Conservation (phyloP, 2,113 vertebrate species). For the Isurus oxyrinchus region DNA sequence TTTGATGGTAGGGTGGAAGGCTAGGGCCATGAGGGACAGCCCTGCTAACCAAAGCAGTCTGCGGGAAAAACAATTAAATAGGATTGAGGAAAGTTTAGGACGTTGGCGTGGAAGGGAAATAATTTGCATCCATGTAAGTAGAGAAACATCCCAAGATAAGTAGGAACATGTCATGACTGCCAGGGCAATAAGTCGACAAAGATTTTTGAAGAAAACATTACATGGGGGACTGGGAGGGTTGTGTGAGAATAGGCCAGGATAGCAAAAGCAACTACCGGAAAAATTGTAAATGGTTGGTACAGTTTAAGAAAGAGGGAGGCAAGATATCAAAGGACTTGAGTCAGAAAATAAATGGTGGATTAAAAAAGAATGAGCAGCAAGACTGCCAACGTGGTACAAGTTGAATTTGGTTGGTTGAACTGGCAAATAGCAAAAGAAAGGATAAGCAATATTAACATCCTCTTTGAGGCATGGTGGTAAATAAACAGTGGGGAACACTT, state of each 20-base stretch:
- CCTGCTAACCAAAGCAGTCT: background rate
- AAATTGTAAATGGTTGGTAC: background rate
- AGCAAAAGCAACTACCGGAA: background rate
- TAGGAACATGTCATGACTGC: background rate
- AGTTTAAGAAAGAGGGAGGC: background rate
- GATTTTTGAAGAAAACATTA: background rate
- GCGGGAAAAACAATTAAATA: background rate
- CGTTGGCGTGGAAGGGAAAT: background rate
- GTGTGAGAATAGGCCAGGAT: background rate
- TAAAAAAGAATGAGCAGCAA: background rate
- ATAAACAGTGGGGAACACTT: background rate
- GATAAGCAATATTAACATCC: background rate
- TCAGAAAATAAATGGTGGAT: background rate
- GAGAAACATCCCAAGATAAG: background rate
- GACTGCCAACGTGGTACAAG: background rate
- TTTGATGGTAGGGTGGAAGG: background rate
- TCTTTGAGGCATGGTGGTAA: background rate
- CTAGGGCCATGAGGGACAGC: background rate
- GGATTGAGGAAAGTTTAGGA: background rate
- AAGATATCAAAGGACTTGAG: background rate
- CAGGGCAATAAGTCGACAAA: background rate
- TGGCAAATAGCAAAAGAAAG: background rate
- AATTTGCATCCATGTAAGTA: background rate
- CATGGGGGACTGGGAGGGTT: background rate
- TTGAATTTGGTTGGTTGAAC: background rate